phyloP scores from a whole-genome alignment of 2,888 invertebrate genomes.

The Orthosia cruda region DNA sequence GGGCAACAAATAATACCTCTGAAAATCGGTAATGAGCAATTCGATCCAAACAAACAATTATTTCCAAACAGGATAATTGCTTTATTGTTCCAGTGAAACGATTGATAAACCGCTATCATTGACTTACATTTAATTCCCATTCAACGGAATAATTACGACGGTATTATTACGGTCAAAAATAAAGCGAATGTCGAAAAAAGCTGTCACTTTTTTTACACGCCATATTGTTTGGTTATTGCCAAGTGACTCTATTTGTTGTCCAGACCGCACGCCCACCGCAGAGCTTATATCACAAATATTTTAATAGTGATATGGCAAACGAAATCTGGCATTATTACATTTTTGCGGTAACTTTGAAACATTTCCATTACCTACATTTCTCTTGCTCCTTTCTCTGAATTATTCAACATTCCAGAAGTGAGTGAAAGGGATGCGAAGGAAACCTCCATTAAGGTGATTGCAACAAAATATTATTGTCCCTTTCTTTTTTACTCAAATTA shows the following conservation, averaged over 20 bases:
- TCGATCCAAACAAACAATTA: slow-evolving; percentile 41
- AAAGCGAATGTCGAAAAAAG: slow-evolving; percentile 46
- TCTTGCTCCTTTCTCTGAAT: slow-evolving; percentile 77
- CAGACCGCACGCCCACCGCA: slow-evolving; percentile 68
- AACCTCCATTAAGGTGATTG: slow-evolving; percentile 80
- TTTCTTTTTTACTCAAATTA: slow-evolving; percentile 61
- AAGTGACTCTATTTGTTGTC: slow-evolving; percentile 77
- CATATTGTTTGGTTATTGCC: slow-evolving; percentile 81
- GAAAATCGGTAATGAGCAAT: slow-evolving; percentile 11
- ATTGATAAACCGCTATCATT: slow-evolving; percentile 52
- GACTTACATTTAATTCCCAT: slow-evolving; percentile 51
- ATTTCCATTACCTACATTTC: slow-evolving; percentile 79
- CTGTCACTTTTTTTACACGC: slow-evolving; percentile 71
- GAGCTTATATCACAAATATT: slow-evolving; percentile 73
- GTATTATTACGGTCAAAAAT: slow-evolving; percentile 43
- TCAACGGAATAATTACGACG: slow-evolving; percentile 50
- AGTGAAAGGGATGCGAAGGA: slow-evolving; percentile 75
- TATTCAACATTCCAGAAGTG: slow-evolving; percentile 77
- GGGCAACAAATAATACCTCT: background rate
- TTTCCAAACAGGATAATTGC: slow-evolving; percentile 32
- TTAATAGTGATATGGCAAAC: slow-evolving; percentile 72
- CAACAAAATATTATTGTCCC: slow-evolving; percentile 72
- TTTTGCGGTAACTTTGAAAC: slow-evolving; percentile 74
- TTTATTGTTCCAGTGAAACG: slow-evolving; percentile 40
- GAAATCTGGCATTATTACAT: slow-evolving; percentile 74